Base-by-base conservation (phyloP, 2,888 invertebrate genomes). In the Harpalus rubripes region DNA sequence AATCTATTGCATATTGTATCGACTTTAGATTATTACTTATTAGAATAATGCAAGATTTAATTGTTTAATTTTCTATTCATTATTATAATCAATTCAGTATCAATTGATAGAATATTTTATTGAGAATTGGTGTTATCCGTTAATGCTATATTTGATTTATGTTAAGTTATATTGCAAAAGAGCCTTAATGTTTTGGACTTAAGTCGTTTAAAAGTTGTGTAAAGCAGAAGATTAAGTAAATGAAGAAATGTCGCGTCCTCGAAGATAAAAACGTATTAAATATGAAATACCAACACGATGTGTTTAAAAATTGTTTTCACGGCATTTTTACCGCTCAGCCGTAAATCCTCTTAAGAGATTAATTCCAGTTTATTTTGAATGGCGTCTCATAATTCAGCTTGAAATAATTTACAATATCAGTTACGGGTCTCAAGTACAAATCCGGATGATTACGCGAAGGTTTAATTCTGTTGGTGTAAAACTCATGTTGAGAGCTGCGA, bases 401-500 rank as follows among this genome's bases (percentile, higher is more conserved):
- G 16, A 74, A 74, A 74, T 74, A 74, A 74, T 74, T 74, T 74
- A 74, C 72, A 74, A 74, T 74, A 74, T 74, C 72, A 74, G 72
- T 44, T 74, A 74, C 72, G 72, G 72, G 15, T 74, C 44, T 74
- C 72, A 74, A 32, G 44, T 74, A 44, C 18, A 22, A 74, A 74
- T 74, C 72, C 72, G 41, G 63, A 26, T 26, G 63, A 63, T 63
- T 63, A 26, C 68, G 44, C 72, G 41, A 74, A 41, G 72, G 41
- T 74, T 74, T 74, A 74, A 74, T 74, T 74, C 72, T 22, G 12
- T 22, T 7, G 63, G 68, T 68, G 68, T 68, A 68, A 44, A 44
- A 44, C 74, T 22, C 18, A 1, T n/a, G 12, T 26, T 26, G n/a
- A 7, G 15, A 8, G 44, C 72, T 58, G 78, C 26, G 15, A 78